Conservation (phyloP, 2,888 invertebrate genomes). For the Eristalis tenax region DNA sequence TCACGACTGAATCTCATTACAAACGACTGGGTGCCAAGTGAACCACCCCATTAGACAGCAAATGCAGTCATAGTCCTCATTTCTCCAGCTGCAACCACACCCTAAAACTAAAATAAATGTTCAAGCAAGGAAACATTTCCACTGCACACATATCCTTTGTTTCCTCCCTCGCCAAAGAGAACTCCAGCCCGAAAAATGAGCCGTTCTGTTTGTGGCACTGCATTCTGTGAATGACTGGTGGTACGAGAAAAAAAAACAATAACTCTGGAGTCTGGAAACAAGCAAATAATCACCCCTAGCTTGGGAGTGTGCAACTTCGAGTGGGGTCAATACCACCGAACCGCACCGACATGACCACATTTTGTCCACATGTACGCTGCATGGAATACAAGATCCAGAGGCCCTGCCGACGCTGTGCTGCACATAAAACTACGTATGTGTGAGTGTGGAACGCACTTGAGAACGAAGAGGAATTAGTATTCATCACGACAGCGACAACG, state of each 20-base stretch:
- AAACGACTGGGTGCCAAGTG: conserved; percentile 6
- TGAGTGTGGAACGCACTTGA: conserved; percentile 1
- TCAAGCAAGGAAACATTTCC: conserved; percentile 50
- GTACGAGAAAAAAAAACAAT: not conserved
- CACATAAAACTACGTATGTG: not conserved
- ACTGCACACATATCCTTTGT: conserved; percentile 52
- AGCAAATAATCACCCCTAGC: conserved; percentile 50
- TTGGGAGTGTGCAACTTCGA: conserved; percentile 7
- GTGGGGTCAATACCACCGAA: conserved; percentile 50
- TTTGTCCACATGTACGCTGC: conserved; percentile 55
- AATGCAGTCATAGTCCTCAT: conserved; percentile 31
- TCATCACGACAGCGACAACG: conserved; percentile 28
- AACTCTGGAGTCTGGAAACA: conserved; percentile 27
- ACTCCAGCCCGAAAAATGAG: conserved; percentile 39
- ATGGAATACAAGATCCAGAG: conserved; percentile 1
- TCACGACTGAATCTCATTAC: conserved; percentile 18
- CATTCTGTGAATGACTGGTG: conserved; percentile 20
- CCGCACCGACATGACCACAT: conserved; percentile 45
- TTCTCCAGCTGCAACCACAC: conserved; percentile 49
- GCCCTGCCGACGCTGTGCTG: too few species aligned
- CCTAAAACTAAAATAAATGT: conserved; percentile 48
- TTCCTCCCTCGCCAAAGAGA: conserved; percentile 33
- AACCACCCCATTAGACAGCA: conserved; percentile 2
- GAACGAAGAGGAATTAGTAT: conserved; percentile 53
- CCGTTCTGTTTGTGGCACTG: conserved; percentile 41